Conservation (phyloP, 2,888 invertebrate genomes). For the Scaptomyza tumidula region DNA sequence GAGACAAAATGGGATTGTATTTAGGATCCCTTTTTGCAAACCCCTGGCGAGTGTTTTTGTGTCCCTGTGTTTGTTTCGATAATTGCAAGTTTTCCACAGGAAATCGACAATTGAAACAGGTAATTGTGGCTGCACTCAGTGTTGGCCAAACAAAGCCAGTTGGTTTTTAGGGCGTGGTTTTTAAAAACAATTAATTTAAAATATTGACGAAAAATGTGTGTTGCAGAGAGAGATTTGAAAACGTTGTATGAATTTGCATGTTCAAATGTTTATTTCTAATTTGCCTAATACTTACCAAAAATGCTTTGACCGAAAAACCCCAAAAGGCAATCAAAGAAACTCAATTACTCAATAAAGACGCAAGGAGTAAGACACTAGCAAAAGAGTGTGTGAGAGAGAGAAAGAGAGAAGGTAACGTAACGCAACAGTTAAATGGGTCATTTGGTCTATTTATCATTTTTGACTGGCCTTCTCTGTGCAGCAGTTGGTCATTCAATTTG, state of each 20-base stretch:
- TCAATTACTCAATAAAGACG: slow-evolving; percentile 42
- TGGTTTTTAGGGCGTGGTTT: slow-evolving; percentile 2
- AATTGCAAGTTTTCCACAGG: slow-evolving; percentile 48
- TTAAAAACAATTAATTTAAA: not conserved
- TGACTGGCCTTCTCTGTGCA: slow-evolving; percentile 43
- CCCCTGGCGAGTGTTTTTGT: slow-evolving; percentile 27
- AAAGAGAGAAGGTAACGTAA: slow-evolving; percentile 20
- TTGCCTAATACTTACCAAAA: slow-evolving; percentile 17
- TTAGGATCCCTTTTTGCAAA: slow-evolving; percentile 9
- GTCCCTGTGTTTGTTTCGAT: slow-evolving; percentile 37
- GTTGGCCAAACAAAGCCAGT: slow-evolving; percentile 42
- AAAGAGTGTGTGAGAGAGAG: not conserved
- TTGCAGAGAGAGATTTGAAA: not conserved
- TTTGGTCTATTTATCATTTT: slow-evolving; percentile 63
- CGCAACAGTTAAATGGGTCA: slow-evolving; percentile 67
- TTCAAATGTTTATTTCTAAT: slow-evolving; percentile 5
- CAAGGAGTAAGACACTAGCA: not conserved
- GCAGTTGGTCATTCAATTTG: slow-evolving; percentile 68
- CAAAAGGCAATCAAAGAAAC: slow-evolving; percentile 38
- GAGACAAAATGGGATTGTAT: slow-evolving; percentile 3
- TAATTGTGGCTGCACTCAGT: slow-evolving; percentile 51
- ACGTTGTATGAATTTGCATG: not conserved
- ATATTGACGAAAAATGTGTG: too few relatives aligned
- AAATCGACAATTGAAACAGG: slow-evolving; percentile 53
- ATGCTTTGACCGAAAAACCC: slow-evolving; percentile 10